A percentile compares a stretch with the other conserved stretches of the same genome.
These are phyloP conservation scores for Myanophis thanlyinensis DNA, from an alignment of 2,113 vertebrate species.

Conservation along the genomic window DNA sequence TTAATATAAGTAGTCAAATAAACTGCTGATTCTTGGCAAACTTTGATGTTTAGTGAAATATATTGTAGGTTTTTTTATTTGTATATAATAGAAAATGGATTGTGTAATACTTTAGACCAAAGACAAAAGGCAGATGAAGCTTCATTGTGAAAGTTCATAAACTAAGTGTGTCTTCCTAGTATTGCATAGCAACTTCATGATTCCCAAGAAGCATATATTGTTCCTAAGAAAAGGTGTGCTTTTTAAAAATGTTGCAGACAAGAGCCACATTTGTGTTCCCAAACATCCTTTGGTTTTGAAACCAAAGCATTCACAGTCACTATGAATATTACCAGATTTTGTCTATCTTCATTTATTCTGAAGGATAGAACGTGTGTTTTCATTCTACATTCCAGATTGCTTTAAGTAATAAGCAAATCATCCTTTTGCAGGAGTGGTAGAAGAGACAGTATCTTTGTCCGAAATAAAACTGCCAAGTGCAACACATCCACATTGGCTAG, in stretches of 20 bases:
- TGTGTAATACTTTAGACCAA: neutral
- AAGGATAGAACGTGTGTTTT: neutral
- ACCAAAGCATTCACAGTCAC: neutral
- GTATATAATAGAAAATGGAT: neutral
- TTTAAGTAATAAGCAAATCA: neutral
- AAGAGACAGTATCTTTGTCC: slow-evolving; percentile 72
- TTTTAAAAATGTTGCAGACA: neutral
- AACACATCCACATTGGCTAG: slow-evolving; percentile 89
- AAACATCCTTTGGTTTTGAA: neutral
- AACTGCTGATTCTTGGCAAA: neutral
- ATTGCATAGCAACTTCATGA: neutral
- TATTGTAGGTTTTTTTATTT: neutral
- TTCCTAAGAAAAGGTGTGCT: neutral
- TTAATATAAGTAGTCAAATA: neutral
- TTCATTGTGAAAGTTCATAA: neutral
- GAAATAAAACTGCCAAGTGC: slow-evolving; percentile 84
- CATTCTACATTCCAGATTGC: neutral
- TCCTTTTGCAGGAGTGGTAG: slow-evolving; percentile 76
- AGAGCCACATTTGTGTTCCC: neutral
- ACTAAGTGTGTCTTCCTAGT: neutral
- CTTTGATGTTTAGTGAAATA: neutral
- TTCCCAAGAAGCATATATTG: neutral
- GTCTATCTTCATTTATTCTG: neutral
- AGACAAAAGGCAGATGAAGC: neutral
- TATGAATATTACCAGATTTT: neutral